Evolutionary conservation across 1,140 invertebrate genomes (phyloP).

Genomic region (Bombus pyrosoma): DNA sequence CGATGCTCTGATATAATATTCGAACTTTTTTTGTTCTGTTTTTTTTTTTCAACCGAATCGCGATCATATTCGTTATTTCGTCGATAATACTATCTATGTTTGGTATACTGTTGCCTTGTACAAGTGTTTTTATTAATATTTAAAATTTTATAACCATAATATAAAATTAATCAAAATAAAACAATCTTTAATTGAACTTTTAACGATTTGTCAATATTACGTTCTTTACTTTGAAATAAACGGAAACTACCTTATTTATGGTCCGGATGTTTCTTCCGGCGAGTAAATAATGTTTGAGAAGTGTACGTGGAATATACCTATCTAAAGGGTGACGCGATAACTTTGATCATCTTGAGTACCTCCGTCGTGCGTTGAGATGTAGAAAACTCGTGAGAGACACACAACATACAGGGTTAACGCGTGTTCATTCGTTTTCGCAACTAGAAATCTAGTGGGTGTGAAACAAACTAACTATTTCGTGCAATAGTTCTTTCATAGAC

Average conservation of each 20-base stretch:
- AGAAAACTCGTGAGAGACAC: too few species aligned
- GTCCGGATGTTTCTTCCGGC: too few species aligned
- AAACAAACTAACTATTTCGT: neutral
- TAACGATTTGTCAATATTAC: neutral
- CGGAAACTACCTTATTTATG: too few species aligned
- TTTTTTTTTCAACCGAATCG: neutral
- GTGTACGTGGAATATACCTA: too few species aligned
- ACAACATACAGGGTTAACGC: too few species aligned
- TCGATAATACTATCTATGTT: slow-evolving; percentile 1
- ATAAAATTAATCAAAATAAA: neutral
- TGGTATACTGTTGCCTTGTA: neutral
- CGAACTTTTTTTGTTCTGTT: neutral
- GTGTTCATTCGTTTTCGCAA: too few species aligned
- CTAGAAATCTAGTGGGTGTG: neutral
- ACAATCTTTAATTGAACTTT: neutral
- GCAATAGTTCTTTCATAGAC: neutral
- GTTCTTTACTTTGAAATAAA: too few species aligned
- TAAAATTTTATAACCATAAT: neutral
- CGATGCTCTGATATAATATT: slow-evolving; percentile 3
- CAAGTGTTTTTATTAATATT: neutral
- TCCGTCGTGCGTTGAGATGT: too few species aligned
- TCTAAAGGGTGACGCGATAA: too few species aligned
- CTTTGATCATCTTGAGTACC: too few species aligned
- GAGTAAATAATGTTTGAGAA: too few species aligned
- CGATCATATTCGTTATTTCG: neutral